A percentile compares a stretch with the other conserved stretches of the same genome.
Evolutionary conservation across 2,113 vertebrate genomes (phyloP).

Genomic region (Propithecus coquereli): DNA sequence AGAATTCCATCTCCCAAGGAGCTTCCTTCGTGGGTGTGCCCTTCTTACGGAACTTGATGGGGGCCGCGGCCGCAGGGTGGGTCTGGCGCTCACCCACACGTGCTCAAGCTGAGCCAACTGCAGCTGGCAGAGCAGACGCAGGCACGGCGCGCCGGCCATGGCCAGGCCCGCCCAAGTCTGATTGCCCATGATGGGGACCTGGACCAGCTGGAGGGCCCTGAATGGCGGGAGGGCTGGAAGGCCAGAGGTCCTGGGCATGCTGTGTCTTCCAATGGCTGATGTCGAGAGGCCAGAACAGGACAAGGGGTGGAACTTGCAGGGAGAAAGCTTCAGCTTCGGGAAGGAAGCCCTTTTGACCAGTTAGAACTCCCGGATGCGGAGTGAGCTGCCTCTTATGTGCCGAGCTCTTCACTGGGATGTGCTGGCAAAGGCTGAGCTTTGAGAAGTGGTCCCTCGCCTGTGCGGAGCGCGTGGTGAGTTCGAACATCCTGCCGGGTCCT

Average conservation of each 20-base stretch:
- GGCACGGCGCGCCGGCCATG: neutral
- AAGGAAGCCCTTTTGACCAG: neutral
- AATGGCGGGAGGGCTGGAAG: neutral
- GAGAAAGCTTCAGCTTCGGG: neutral
- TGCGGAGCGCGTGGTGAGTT: neutral
- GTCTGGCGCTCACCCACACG: rapidly evolving
- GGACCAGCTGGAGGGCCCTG: neutral
- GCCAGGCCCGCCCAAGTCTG: neutral
- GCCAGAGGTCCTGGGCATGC: neutral
- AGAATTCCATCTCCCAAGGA: neutral
- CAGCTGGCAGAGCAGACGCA: neutral
- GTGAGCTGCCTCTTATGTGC: rapidly evolving
- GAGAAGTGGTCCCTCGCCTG: neutral
- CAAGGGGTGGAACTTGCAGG: neutral
- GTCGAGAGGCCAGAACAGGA: neutral
- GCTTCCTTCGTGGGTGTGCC: neutral
- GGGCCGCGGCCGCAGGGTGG: neutral
- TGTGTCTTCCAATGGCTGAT: neutral
- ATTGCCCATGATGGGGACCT: neutral
- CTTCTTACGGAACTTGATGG: neutral
- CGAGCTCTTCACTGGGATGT: neutral
- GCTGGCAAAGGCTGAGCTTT: neutral
- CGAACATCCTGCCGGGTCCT: neutral
- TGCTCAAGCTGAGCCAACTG: neutral
- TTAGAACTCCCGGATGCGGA: rapidly evolving